Percentiles rank a stretch among this genome's conserved stretches.
These are phyloP conservation scores for Laterallus jamaicensis DNA, from an alignment of 2,113 vertebrate genomes.

Conservation along the genomic window DNA sequence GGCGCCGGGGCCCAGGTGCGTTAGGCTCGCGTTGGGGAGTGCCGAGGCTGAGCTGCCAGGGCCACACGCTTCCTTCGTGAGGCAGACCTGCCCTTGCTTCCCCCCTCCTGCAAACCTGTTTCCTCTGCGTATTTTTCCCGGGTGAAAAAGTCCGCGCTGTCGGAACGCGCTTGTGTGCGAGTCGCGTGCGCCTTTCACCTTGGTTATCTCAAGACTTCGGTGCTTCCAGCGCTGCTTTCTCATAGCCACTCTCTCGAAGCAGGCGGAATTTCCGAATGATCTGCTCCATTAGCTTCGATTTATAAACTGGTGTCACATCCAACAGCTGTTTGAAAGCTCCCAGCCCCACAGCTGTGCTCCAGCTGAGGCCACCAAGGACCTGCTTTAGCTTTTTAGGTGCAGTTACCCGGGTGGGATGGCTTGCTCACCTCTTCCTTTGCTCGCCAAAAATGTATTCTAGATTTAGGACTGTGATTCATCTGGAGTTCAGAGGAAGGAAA, in stretches of 20 bases:
- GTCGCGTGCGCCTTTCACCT: accelerated
- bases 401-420: not conserved
- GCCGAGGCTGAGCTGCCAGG: not conserved
- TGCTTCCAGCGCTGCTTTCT: not conserved
- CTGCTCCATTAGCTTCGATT: not conserved
- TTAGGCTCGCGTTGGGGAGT: not conserved
- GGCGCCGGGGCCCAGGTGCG: not conserved
- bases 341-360: not conserved
- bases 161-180: not conserved
- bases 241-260: not conserved
- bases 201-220: not conserved
- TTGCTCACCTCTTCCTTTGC: not conserved
- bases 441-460: not conserved
- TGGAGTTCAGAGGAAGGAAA: not conserved
- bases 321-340: not conserved
- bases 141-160: not conserved
- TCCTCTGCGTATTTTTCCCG: not conserved
- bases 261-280: not conserved
- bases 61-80: not conserved
- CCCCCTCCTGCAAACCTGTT: not conserved
- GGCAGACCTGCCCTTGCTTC: not conserved
- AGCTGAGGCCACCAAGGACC: not conserved
- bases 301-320: not conserved
- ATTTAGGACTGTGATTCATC: not conserved
- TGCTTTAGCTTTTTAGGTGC: not conserved